phyloP scores from a whole-genome alignment of 2,113 vertebrate species.

The Terrapene triunguis region DNA sequence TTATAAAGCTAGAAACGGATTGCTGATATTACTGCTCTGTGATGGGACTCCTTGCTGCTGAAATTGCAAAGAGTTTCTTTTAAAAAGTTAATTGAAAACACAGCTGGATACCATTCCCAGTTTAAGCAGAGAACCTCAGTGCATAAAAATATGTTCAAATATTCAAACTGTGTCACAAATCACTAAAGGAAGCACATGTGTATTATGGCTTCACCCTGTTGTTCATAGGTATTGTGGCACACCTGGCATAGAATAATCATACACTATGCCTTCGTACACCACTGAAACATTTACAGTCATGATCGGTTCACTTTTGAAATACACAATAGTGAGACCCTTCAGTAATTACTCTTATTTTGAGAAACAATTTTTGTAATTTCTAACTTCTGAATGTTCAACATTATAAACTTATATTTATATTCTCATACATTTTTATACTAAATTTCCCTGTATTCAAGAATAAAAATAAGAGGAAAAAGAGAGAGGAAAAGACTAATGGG shows the following conservation, averaged over 20 bases:
- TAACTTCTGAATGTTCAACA: background rate
- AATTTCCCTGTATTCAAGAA: background rate
- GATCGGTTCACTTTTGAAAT: background rate
- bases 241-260: background rate
- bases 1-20: constrained; percentile 59
- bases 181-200: background rate
- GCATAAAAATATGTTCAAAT: constrained; percentile 6
- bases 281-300: background rate
- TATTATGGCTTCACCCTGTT: background rate
- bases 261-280: background rate
- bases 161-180: background rate
- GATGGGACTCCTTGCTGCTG: constrained; percentile 44
- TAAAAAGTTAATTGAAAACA: constrained; percentile 66
- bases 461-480: background rate
- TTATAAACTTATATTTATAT: background rate
- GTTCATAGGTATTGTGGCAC: background rate
- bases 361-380: background rate
- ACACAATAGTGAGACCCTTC: background rate
- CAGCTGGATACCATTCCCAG: constrained; percentile 45
- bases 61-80: constrained; percentile 45
- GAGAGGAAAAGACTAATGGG: background rate
- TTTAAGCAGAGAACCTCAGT: constrained; percentile 67
- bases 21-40: constrained; percentile 36
- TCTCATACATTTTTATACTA: background rate
- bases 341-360: background rate